Evolutionary conservation across 2,113 vertebrate genomes (phyloP).

Genomic region (Aplodontia rufa): DNA sequence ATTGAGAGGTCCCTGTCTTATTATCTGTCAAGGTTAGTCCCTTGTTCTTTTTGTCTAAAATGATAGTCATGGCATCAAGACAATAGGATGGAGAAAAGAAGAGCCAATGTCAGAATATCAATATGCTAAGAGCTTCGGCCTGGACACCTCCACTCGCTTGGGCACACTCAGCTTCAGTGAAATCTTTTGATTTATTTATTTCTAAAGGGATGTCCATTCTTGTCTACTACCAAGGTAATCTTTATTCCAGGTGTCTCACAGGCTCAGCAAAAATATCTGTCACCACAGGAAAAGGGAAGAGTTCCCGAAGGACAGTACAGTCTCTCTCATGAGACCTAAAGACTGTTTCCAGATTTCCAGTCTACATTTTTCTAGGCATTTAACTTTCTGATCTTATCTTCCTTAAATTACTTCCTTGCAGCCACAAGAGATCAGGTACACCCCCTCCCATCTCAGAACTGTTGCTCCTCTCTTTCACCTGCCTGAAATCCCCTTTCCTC

Average conservation of each 20-base stretch:
- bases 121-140: not conserved
- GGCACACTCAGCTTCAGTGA: not conserved
- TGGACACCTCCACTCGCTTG: accelerated
- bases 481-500: not conserved
- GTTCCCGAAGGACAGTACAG: not conserved
- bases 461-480: not conserved
- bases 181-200: no score
- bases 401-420: not conserved
- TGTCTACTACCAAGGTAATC: not conserved
- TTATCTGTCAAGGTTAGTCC: not conserved
- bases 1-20: not conserved
- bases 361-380: not conserved
- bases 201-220: no score
- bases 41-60: not conserved
- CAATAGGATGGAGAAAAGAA: not conserved
- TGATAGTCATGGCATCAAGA: not conserved
- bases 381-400: not conserved
- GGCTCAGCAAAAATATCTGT: not conserved
- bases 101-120: not conserved
- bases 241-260: not conserved
- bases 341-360: not conserved
- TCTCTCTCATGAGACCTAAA: not conserved
- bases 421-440: not conserved
- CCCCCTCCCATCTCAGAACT: not conserved
- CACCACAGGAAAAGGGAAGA: not conserved